Percentiles rank a stretch among this genome's conserved stretches.
Evolutionary conservation across 1,140 invertebrate species (phyloP).

Genomic region (Sarcophaga bullata): DNA sequence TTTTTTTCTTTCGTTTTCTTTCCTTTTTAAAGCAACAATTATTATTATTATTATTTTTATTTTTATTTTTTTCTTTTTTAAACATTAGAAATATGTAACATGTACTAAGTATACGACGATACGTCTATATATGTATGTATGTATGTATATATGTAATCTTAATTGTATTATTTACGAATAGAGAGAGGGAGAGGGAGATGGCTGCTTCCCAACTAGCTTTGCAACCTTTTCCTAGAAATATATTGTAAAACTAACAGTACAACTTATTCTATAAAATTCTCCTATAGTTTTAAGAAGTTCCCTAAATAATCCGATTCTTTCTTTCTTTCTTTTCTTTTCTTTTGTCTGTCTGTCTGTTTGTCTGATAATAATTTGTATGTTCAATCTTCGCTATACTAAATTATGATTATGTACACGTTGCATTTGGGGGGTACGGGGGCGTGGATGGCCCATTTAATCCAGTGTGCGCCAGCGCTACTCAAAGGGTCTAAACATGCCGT

Average conservation of each 20-base stretch:
- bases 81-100: slow-evolving; percentile 14
- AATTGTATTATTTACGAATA: no score
- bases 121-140: no score
- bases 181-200: neutral
- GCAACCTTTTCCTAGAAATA: neutral
- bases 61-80: neutral
- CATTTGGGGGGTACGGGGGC: neutral
- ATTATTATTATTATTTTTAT: neutral
- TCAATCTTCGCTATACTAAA: neutral
- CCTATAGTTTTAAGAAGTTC: neutral
- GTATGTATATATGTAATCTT: no score
- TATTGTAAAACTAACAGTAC: neutral
- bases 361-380: no score
- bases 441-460: neutral
- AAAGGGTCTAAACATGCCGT: slow-evolving; percentile 56
- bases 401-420: slow-evolving; percentile 16
- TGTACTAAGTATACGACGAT: neutral
- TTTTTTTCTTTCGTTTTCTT: neutral
- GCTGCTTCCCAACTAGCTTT: neutral
- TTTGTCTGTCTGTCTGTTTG: neutral
- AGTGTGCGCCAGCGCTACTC: slow-evolving; percentile 47
- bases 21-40: neutral
- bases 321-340: no score
- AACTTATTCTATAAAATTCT: slow-evolving; percentile 1
- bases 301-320: neutral